Base-by-base conservation (phyloP, 1,140 invertebrate genomes). In the Apis dorsata region DNA sequence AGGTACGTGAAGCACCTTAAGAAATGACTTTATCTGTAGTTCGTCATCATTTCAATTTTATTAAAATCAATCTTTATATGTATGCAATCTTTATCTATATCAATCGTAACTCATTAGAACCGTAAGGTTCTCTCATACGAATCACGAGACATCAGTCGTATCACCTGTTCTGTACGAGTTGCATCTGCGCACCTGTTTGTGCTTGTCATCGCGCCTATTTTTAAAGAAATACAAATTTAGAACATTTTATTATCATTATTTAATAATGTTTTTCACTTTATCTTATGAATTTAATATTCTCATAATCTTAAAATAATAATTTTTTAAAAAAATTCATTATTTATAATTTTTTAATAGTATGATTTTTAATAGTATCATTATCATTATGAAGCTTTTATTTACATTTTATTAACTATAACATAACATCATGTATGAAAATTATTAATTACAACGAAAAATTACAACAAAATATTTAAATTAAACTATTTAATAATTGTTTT, bases 111-210 rank as follows among this genome's bases (percentile, higher is more conserved):
- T 80, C 73, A 49, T 63, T 69, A 80, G 51, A 75, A 75, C 55
- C 69, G 63, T 53, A 75, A 75, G 76, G 65, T 83, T 85, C 77
- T 13, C n/a, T 75, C 5, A 21, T 68, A 53, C 17, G 55, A 75
- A 63, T 88, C 87, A 81, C 85, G 78, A 84, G 86, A 88, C 78
- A 88, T 88, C 68, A 9, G 78, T 80, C 80, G 60, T 85, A 84
- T 88, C 87, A 88, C 87, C 86, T 88, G 87, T 86, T 88, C 84
- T 63, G 19, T 57, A 53, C 19, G 62, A 74, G 65, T 68, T 57
- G 21, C 60, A 75, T 71, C 79, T 81, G 86, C 86, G 86, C 85
- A 78, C 66, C 60, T 68, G 49, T 59, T 34, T 83, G 49, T 34
- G 62, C 17, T 81, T 74, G 51, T 59, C 60, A 51, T 69, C 53